Percentiles rank a stretch among this genome's conserved stretches.
Evolutionary conservation across 2,113 vertebrate genomes (phyloP).

Genomic region (Steatornis caripensis): DNA sequence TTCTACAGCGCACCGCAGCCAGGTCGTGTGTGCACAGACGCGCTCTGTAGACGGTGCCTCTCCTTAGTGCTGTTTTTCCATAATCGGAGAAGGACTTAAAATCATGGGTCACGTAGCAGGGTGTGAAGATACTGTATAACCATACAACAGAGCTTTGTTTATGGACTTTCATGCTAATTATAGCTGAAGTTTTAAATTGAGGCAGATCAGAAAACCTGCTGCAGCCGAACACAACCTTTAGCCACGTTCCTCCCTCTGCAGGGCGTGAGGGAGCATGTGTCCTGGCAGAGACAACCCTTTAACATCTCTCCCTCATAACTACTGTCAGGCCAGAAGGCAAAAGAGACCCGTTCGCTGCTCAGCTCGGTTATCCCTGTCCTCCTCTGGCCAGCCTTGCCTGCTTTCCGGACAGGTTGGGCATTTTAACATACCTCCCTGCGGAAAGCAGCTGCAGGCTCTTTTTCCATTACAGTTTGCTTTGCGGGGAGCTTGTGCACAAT

Average conservation of each 20-base stretch:
- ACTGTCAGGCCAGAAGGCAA: background rate
- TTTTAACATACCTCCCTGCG: background rate
- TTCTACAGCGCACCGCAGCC: background rate
- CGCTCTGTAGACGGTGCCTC: background rate
- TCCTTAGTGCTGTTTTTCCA: background rate
- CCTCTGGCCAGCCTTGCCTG: background rate
- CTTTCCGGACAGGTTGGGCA: background rate
- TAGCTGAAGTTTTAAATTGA: background rate
- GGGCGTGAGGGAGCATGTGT: background rate
- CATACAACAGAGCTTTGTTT: background rate
- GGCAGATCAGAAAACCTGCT: background rate
- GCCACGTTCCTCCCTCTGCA: accelerated
- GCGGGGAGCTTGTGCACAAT: background rate
- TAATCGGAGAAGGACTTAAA: background rate
- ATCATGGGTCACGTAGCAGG: background rate
- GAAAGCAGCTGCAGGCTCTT: background rate
- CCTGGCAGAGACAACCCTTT: background rate
- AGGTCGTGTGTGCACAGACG: background rate
- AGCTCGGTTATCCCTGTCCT: background rate
- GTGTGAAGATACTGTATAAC: background rate
- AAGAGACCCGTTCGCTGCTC: background rate
- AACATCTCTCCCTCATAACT: background rate
- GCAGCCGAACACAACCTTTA: background rate
- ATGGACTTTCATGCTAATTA: background rate
- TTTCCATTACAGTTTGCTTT: background rate